Conservation (phyloP, 1,140 invertebrate genomes). For the Temnothorax longispinosus region DNA sequence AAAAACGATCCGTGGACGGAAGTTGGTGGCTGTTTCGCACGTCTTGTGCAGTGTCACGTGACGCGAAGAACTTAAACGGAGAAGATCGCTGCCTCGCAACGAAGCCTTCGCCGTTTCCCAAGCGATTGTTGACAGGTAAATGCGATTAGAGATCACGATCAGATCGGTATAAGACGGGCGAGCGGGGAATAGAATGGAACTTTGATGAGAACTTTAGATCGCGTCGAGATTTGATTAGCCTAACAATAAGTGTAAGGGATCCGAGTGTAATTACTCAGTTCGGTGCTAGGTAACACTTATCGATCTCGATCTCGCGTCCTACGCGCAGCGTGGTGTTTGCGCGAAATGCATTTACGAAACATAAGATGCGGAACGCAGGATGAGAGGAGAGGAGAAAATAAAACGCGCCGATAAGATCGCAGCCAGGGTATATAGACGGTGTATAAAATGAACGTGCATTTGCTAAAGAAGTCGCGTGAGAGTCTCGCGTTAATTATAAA, state of each 20-base stretch:
- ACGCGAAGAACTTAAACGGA: conserved; percentile 22
- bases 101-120: conserved; percentile 53
- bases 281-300: neutral
- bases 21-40: conserved; percentile 65
- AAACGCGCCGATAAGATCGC: conserved; percentile 51
- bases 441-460: conserved; percentile 58
- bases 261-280: conserved; percentile 11
- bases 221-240: conserved; percentile 27
- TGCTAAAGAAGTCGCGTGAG: conserved; percentile 61
- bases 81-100: neutral
- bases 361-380: neutral
- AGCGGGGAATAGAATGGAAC: conserved; percentile 26
- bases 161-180: conserved; percentile 40
- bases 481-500: conserved; percentile 61
- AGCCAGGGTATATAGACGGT: conserved; percentile 21
- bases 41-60: conserved; percentile 72
- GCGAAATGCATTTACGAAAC: neutral
- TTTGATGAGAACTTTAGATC: conserved; percentile 40
- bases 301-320: neutral
- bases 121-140: conserved; percentile 61
- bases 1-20: neutral
- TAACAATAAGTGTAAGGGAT: neutral
- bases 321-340: neutral
- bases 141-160: conserved; percentile 6
- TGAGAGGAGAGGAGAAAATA: conserved; percentile 50